Evolutionary conservation across 2,113 vertebrate genomes (phyloP).

Genomic region (Halcyon senegalensis): DNA sequence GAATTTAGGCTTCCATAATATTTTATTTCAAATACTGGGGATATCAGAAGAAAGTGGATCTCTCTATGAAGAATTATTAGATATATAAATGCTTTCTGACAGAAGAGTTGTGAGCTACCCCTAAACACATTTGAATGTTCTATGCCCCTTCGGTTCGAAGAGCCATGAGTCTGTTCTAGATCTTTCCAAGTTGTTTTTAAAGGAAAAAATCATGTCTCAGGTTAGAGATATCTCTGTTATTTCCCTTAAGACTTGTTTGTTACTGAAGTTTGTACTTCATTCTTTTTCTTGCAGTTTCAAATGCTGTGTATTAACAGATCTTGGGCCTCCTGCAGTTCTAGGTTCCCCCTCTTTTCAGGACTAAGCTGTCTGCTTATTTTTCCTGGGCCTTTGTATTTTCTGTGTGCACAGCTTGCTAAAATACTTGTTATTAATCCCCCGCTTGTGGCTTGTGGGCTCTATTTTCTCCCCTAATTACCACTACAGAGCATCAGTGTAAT

Average conservation of each 20-base stretch:
- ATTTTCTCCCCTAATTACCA: conserved; percentile 27
- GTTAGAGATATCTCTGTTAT: background rate
- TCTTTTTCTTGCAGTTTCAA: background rate
- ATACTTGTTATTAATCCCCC: background rate
- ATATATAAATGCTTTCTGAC: background rate
- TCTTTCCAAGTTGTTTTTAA: background rate
- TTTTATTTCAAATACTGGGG: background rate
- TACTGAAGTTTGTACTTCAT: background rate
- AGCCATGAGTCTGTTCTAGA: background rate
- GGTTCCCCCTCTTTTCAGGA: background rate
- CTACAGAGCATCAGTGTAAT: conserved; percentile 47
- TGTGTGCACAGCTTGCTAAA: background rate
- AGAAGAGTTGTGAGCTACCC: background rate
- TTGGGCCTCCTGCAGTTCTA: background rate
- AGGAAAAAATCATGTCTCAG: background rate
- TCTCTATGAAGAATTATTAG: background rate
- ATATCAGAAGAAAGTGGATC: background rate
- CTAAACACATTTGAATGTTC: background rate
- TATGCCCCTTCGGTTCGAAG: background rate
- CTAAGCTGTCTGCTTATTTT: background rate
- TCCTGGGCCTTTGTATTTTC: background rate
- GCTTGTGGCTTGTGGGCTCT: background rate
- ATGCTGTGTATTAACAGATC: background rate
- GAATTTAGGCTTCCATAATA: background rate
- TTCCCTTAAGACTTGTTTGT: background rate